Percentiles rank a stretch among this genome's conserved stretches.
Evolutionary conservation across 2,888 invertebrate genomes (phyloP).

Genomic region (Ectemnius continuus): DNA sequence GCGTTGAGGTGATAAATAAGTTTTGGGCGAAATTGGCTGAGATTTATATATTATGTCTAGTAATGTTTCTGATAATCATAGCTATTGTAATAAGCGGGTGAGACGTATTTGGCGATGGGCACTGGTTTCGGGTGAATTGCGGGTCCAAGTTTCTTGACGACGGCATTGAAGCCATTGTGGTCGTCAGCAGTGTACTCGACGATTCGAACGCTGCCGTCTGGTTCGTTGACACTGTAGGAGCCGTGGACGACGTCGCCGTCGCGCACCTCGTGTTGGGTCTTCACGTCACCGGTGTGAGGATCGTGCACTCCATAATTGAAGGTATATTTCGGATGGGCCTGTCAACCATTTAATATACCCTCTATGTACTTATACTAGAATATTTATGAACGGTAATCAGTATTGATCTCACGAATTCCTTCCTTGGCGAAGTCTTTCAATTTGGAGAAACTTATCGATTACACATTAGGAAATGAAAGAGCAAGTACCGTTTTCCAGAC

Average conservation of each 20-base stretch:
- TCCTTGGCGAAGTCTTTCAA: too few species aligned
- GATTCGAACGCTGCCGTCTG: constrained; percentile 74
- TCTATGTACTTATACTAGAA: too few species aligned
- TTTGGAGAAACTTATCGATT: too few species aligned
- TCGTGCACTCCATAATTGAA: constrained; percentile 76
- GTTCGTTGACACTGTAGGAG: constrained; percentile 75
- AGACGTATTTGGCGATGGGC: constrained; percentile 67
- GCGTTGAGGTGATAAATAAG: too few species aligned
- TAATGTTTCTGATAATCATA: constrained; percentile 69
- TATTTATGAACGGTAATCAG: too few species aligned
- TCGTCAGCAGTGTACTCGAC: constrained; percentile 76
- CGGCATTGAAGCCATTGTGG: constrained; percentile 75
- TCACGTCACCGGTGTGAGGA: constrained; percentile 75
- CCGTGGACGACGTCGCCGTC: constrained; percentile 77
- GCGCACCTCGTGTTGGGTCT: constrained; percentile 74
- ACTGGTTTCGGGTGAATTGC: constrained; percentile 70
- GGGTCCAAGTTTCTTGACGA: constrained; percentile 75
- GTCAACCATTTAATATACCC: constrained; percentile 7
- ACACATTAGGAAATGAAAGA: too few species aligned
- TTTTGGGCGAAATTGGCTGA: too few species aligned
- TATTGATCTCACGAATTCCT: too few species aligned
- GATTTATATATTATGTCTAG: constrained; percentile 23
- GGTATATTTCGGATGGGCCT: constrained; percentile 74
- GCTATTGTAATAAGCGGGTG: constrained; percentile 66
- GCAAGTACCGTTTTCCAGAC: too few species aligned